Base-by-base conservation (phyloP, 2,888 invertebrate species). In the Crepidodera aurea region DNA sequence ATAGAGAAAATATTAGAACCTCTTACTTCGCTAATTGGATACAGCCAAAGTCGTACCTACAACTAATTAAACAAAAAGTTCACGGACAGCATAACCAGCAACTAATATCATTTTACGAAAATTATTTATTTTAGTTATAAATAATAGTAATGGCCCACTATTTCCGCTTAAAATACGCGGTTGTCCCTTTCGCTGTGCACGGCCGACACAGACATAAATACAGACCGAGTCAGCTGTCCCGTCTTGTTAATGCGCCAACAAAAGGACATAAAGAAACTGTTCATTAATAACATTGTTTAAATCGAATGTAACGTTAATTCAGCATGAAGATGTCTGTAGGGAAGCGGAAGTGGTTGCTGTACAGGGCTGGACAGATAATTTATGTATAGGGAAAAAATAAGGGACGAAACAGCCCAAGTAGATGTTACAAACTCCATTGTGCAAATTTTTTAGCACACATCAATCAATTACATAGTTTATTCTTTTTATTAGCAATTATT, bases 281-380 rank as follows among this genome's bases (percentile, higher is more conserved):
- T 64, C 66, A 60, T 64, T 66, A 64, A 64, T 66, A 55, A 66
- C 64, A 62, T 66, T 62, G 62, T 66, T 64, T 54, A 57, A 54
- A 62, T 39, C 34, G 56, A 56, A 32, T 56, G 25, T 34, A 39
- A 48, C 53, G 60, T 53, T 56, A 66, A 66, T 62, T 51, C 54
- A 58, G 51, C 58, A 39, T 55, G 51, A 62, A 65, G 59, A 60
- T 54, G 56, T 57, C 50, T 48, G 16, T 25, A 16, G 37, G 37
- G 1, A 39, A 58, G 18, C 62, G 62, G 62, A 62, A 62, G 62
- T 54, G 48, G 48, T 44, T 51, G 42, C 40, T 27, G 51, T 25
- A 37, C 37, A 32, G 40, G 55, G 37, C 19, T 42, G 50, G 25
- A 29, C 22, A 51, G 46, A 50, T 51, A 51, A 12, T 13, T 34